Evolutionary conservation across 2,113 vertebrate species (phyloP), one percentile per base, ranked within the genome.

Genomic region (Myiopsitta monachus): DNA sequence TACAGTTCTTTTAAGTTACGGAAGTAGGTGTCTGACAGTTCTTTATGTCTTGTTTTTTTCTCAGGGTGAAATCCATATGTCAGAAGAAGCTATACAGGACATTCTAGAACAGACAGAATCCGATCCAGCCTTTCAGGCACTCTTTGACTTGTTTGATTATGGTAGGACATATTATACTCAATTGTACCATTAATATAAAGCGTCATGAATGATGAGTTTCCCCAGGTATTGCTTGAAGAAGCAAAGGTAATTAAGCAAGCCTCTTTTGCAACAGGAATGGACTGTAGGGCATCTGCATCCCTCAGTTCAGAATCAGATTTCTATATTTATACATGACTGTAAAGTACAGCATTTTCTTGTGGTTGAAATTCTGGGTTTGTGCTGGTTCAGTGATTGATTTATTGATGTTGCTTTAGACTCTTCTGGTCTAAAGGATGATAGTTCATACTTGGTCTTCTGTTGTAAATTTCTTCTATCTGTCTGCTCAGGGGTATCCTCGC

Each of bases 21-120:
- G 9, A 88, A 68, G 62, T 62, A 84, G 63, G 46, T 66, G 28
- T 43, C 26, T 91, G 13, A 94, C 28, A 43, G 49, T 89, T 93
- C 28, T 92, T 11, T 76, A 0, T 52, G 5, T 87, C 31, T 21
- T 64, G 2, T 94, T 18, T 36, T 36, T 92, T 95, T 72, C 61
- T 39, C 96, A 99, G 99, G 99, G 98, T 87, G 99, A 99, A 97
- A 99, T 99, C 84, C 99, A 99, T 69, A 99, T 99, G 99, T 99
- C 99, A 81, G 99, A 99, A 86, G 99, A 99, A 93, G 99, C 99
- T 81, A 99, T 99, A 93, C 99, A 99, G 85, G 99, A 99, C 95
- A 99, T 99, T 96, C 96, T 99, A 87, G 98, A 99, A 87, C 99
- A 99, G 96, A 99, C 99, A 5, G 99, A 99, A 91, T 99, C 99